These are phyloP conservation scores for Willowsia nigromaculata DNA, from an alignment of 2,888 invertebrate genomes.

Conservation along the genomic window DNA sequence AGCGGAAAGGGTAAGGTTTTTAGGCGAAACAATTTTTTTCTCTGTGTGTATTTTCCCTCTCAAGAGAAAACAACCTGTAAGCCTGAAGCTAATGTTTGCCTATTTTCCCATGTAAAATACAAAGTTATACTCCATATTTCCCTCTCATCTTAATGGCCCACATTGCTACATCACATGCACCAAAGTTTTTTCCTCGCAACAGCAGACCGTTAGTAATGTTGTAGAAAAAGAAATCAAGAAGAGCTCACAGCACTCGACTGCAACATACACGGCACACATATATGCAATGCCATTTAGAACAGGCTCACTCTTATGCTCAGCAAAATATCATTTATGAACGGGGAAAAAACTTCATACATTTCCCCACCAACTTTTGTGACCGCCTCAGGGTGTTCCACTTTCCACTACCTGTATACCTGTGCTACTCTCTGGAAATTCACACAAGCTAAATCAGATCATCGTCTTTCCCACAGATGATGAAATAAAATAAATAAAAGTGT, in stretches of 20 bases:
- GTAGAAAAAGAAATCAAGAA: not conserved
- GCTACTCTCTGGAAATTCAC: constrained; percentile 31
- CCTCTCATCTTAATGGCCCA: not conserved
- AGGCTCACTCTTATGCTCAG: not conserved
- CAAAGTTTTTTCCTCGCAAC: not conserved
- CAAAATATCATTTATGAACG: not conserved
- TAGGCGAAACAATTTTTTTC: constrained; percentile 2
- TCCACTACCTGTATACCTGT: not conserved
- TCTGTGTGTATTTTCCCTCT: not conserved
- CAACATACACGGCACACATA: not conserved
- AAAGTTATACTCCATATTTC: not conserved
- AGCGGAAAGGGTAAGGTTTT: not conserved
- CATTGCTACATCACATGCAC: not conserved
- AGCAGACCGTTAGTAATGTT: not conserved
- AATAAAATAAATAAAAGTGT: not conserved
- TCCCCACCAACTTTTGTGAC: not conserved
- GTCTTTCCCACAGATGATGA: not conserved
- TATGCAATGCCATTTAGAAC: not conserved
- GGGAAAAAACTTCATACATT: not conserved
- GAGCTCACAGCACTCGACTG: too few relatives aligned
- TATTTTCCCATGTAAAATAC: not conserved
- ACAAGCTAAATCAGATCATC: constrained; percentile 41
- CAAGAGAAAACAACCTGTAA: constrained; percentile 46
- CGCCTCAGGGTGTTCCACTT: constrained; percentile 24
- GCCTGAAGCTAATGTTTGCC: not conserved